phyloP scores from a whole-genome alignment of 2,113 vertebrate genomes.

The Oreotrochilus melanogaster region DNA sequence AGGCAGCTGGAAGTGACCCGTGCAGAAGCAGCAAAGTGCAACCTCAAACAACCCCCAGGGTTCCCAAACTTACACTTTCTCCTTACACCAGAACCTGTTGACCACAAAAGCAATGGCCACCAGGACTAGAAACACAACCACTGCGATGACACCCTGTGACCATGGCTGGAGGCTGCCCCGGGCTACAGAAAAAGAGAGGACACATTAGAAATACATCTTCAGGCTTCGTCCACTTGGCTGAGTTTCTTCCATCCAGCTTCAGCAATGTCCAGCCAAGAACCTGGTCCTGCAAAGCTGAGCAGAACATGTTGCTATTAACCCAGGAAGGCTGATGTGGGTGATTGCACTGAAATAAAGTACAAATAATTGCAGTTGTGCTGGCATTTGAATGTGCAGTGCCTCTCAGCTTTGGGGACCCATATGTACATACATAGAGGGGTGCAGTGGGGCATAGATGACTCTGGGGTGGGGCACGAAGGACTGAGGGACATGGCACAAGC shows the following conservation, averaged over 20 bases:
- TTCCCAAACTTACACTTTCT: slow-evolving; percentile 56
- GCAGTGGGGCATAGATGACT: background rate
- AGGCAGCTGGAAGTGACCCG: background rate
- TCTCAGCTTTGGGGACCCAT: background rate
- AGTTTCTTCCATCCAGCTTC: background rate
- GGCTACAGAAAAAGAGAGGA: slow-evolving; percentile 2
- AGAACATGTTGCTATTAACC: fast-evolving
- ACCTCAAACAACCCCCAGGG: fast-evolving
- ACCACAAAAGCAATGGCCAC: slow-evolving; percentile 34
- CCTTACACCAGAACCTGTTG: slow-evolving; percentile 65
- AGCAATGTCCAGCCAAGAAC: background rate
- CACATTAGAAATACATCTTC: background rate
- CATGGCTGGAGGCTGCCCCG: slow-evolving; percentile 39
- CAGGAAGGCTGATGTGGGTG: background rate
- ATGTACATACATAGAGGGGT: fast-evolving
- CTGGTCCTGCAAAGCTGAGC: background rate
- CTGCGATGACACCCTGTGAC: slow-evolving; percentile 55
- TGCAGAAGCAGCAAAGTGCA: background rate
- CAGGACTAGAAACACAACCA: slow-evolving; percentile 51
- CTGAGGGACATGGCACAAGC: background rate
- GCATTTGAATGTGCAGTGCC: fast-evolving
- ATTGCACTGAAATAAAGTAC: background rate
- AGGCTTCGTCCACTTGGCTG: background rate
- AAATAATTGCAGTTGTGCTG: fast-evolving
- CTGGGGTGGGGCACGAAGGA: background rate